Evolutionary conservation across 2,113 vertebrate genomes (phyloP).

Genomic region (Nibea coibor): DNA sequence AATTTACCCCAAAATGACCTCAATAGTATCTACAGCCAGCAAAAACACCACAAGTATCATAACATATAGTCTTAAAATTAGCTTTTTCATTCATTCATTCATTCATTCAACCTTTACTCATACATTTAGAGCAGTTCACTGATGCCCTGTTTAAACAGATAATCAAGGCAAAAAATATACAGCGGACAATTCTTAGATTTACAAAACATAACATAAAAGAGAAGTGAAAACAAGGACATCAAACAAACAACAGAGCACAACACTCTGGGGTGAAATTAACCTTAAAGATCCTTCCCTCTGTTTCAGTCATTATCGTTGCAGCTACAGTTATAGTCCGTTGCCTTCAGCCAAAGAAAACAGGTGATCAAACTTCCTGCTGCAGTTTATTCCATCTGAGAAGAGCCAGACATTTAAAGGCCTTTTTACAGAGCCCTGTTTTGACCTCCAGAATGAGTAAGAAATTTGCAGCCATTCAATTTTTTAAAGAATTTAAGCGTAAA

Average conservation of each 20-base stretch:
- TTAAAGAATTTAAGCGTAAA: not conserved
- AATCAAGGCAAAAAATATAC: not conserved
- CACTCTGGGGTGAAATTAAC: not conserved
- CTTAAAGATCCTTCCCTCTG: not conserved
- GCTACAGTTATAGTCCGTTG: not conserved
- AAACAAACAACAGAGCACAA: not conserved
- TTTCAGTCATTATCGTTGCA: not conserved
- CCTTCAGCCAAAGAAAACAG: not conserved
- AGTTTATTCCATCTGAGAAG: not conserved
- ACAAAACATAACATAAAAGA: not conserved
- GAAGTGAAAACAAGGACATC: not conserved
- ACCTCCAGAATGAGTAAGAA: not conserved
- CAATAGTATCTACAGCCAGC: not conserved
- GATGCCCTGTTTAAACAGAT: not conserved
- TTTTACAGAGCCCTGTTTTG: not conserved
- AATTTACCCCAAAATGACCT: not conserved
- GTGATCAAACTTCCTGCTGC: not conserved
- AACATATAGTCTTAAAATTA: no score
- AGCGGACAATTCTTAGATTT: not conserved
- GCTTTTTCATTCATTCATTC: not conserved
- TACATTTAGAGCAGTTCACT: no score
- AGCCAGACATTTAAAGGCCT: not conserved
- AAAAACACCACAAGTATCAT: not conserved
- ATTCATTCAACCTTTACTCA: not conserved
- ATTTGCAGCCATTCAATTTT: not conserved